A percentile compares a stretch with the other conserved stretches of the same genome.
Conservation (phyloP, 2,797 vertebrate species). For the Clarias platycephalus region DNA sequence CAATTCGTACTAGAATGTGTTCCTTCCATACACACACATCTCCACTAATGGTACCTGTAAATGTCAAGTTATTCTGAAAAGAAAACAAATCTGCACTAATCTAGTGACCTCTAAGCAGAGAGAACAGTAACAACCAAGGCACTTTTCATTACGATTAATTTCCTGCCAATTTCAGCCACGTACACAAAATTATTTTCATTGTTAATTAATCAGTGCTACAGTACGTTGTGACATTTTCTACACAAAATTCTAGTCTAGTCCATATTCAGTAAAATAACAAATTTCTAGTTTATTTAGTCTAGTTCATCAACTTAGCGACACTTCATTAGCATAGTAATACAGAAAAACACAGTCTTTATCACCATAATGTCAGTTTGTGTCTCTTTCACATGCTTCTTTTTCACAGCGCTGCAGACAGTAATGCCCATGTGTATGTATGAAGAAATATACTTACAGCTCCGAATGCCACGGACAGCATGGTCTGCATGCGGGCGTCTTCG, state of each 20-base stretch:
- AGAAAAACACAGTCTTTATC: background rate
- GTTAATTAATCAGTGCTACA: background rate
- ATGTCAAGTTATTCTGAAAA: slow-evolving; percentile 99
- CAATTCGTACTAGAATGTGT: slow-evolving; percentile 90
- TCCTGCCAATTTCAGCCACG: background rate
- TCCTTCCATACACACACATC: slow-evolving; percentile 99
- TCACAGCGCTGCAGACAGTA: background rate
- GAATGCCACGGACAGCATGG: slow-evolving; percentile 96
- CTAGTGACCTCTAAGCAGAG: slow-evolving; percentile 80
- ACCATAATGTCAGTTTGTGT: background rate
- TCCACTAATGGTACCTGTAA: slow-evolving; percentile 99
- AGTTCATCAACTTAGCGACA: background rate
- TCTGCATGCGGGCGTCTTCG: slow-evolving; percentile 93
- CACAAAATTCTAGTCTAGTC: background rate
- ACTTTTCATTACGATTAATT: slow-evolving; percentile 22
- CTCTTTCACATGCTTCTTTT: background rate
- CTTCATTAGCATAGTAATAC: background rate
- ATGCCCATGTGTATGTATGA: background rate
- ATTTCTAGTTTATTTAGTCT: background rate
- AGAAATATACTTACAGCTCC: slow-evolving; percentile 88
- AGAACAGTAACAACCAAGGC: slow-evolving; percentile 67
- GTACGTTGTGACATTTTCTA: background rate
- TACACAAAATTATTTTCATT: background rate
- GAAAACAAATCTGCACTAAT: slow-evolving; percentile 85
- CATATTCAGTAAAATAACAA: background rate